Evolutionary conservation across 2,113 vertebrate genomes (phyloP).

Genomic region (Myrmophylax atrothorax): DNA sequence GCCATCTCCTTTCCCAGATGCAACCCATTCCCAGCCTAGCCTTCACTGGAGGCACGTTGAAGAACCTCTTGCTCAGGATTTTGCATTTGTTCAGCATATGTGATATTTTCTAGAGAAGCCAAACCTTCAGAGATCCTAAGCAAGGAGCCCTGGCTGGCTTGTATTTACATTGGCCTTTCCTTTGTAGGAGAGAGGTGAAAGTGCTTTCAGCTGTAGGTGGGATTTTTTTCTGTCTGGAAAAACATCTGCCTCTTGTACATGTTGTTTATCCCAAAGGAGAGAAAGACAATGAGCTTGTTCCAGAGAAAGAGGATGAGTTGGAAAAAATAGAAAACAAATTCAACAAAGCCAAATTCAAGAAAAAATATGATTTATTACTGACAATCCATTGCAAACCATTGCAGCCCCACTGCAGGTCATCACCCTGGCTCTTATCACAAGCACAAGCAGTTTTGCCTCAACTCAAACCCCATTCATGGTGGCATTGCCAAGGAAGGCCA

Average conservation of each 20-base stretch:
- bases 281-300: neutral
- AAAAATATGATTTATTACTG: neutral
- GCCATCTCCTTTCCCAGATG: neutral
- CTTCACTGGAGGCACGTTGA: neutral
- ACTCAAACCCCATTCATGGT: neutral
- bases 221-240: neutral
- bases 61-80: neutral
- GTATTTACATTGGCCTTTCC: conserved; percentile 3
- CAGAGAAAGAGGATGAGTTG: neutral
- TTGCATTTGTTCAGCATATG: neutral
- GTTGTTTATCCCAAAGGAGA: conserved; percentile 3
- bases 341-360: neutral
- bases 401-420: neutral
- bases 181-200: neutral
- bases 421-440: neutral
- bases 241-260: neutral
- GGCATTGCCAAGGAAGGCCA: neutral
- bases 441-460: neutral
- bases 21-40: neutral
- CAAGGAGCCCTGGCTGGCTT: neutral
- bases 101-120: neutral
- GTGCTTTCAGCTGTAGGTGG: neutral
- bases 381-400: neutral
- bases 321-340: neutral
- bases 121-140: neutral